Evolutionary conservation across 2,888 invertebrate species (phyloP).

Genomic region (Abrostola tripartita): DNA sequence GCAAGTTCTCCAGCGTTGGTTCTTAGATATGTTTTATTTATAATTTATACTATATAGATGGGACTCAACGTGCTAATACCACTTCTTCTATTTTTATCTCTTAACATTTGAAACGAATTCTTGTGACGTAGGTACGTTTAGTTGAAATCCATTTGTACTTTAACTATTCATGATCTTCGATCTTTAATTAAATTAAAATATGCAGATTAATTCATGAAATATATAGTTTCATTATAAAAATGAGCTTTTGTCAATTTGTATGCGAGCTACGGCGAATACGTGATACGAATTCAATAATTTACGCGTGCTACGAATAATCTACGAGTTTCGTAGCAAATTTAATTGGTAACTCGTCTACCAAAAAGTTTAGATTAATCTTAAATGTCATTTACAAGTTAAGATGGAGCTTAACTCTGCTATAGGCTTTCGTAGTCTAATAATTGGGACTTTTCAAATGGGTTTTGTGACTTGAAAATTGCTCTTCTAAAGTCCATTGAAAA

Average conservation of each 20-base stretch:
- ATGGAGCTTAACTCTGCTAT: conserved; percentile 30
- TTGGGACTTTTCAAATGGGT: conserved; percentile 32
- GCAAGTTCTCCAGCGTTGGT: no score
- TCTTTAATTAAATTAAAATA: conserved; percentile 1
- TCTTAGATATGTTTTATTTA: no score
- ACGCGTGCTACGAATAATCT: conserved; percentile 53
- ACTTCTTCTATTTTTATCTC: no score
- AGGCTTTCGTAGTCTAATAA: conserved; percentile 28
- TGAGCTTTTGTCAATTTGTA: conserved; percentile 33
- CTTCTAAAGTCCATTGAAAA: conserved; percentile 27
- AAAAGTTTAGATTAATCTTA: conserved; percentile 56
- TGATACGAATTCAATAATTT: conserved; percentile 47
- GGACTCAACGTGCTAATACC: no score
- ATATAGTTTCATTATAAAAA: conserved; percentile 32
- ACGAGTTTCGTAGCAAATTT: conserved; percentile 54
- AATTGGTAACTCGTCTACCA: conserved; percentile 47
- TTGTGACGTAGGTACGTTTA: background rate
- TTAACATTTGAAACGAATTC: no score
- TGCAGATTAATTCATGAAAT: conserved; percentile 21
- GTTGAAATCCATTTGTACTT: background rate
- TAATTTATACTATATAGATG: no score
- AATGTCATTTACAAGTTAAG: conserved; percentile 52
- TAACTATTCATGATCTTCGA: no score
- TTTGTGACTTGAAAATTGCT: conserved; percentile 40
- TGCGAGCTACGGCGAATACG: conserved; percentile 41